Evolutionary conservation across 1,140 invertebrate genomes (phyloP), one percentile per base, ranked within the genome.

Genomic region (Chymomyza costata): DNA sequence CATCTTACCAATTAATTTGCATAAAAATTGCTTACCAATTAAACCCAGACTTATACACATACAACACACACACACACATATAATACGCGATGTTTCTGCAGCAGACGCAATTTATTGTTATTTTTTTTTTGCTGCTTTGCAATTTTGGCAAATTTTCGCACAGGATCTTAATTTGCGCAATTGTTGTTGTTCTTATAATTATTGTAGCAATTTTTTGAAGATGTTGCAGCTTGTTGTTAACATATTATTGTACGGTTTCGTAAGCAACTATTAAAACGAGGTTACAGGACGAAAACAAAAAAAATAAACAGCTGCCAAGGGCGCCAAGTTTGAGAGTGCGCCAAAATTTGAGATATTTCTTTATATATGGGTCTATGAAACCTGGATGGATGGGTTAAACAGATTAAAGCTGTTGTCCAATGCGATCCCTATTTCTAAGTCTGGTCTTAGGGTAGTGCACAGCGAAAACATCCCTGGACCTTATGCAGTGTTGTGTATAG

Each of bases 161-260:
- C 61, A n/a, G 60, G 60, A n/a, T 15, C 11, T 37, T 39, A n/a
- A n/a, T n/a, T 40, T 40, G 43, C 28, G 41, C 25, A n/a, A n/a
- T 56, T 49, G 30, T 28, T 19, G 45, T 60, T 68, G 59, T 53
- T 60, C 52, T 34, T 68, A 44, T 44, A 71, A 71, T 78, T 63
- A 78, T 70, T 44, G 70, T 63, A 51, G 58, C 52, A 47, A n/a
- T n/a, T n/a, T n/a, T n/a, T n/a, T n/a, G n/a, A n/a, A n/a, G n/a
- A n/a, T n/a, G 11, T 10, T 21, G 28, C 31, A n/a, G 52, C 60
- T 69, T 57, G 64, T 68, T 65, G 70, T 76, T 70, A 76, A 74
- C 65, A 80, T 64, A 71, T 78, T 69, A 65, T 49, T 32, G 48
- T 55, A 51, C 56, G n/a, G n/a, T n/a, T 40, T 47, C 31, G 30